Evolutionary conservation across 1,140 invertebrate species (phyloP).

Genomic region (Arion vulgaris): DNA sequence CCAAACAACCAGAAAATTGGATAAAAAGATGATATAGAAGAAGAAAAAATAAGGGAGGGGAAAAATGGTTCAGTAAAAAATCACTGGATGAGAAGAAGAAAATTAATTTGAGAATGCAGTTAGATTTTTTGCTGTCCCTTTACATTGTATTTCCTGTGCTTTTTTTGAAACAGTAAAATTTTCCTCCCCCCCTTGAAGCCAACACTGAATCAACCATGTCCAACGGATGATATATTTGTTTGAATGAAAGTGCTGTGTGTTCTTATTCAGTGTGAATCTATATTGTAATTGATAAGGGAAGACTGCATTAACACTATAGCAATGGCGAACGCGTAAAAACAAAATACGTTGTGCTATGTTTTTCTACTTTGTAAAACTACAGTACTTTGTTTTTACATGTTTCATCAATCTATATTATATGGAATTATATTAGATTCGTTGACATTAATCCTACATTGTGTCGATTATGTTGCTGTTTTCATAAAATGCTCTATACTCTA

Average conservation of each 20-base stretch:
- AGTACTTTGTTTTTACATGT: too few species aligned
- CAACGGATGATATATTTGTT: neutral
- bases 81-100: slow-evolving; percentile 29
- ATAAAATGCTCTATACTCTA: too few species aligned
- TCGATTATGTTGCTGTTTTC: too few species aligned
- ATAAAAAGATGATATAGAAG: slow-evolving; percentile 29
- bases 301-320: too few species aligned
- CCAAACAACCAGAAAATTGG: neutral
- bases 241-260: neutral
- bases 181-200: neutral
- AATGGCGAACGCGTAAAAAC: too few species aligned
- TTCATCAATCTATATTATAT: too few species aligned
- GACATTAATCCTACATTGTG: too few species aligned
- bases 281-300: too few species aligned
- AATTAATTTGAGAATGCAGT: neutral
- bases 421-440: too few species aligned
- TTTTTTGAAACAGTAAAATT: neutral
- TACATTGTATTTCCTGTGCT: neutral
- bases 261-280: too few species aligned
- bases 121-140: neutral
- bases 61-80: slow-evolving; percentile 2
- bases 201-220: neutral
- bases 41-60: slow-evolving; percentile 28
- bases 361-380: too few species aligned
- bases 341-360: too few species aligned